Evolutionary conservation across 2,113 vertebrate genomes (phyloP), one percentile per base, ranked within the genome.

Genomic region (Oncorhynchus gorbuscha): DNA sequence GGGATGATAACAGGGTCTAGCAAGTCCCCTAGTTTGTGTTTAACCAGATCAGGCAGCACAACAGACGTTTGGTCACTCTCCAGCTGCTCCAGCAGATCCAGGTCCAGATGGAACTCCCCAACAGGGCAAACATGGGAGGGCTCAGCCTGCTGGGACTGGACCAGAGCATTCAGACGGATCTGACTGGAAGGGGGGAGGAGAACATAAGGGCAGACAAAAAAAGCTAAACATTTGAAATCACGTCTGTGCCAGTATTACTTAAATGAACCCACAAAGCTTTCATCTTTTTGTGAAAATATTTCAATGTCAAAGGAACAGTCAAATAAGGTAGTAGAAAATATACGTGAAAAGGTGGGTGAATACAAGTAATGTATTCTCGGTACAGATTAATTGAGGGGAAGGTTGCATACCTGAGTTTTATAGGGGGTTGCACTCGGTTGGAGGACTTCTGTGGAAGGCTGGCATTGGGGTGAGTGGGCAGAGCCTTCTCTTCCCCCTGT

Each of bases 21-120:
- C 80, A 99, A 96, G 84, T 99, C 97, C 77, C 99, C 98, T 78
- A 99, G 93, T 81, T 99, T 97, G 93, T 98, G 97, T 81, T 99
- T 97, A 66, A 99, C 97, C 18, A 99, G 95, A 76, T 97, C 96
- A 0, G 98, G 97, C 92, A 99, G 94, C 86, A 99, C 97, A 16
- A 88, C 26, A 3, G 5, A 39, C 3, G 94, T 91, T 9, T 93
- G 97, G 90, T 99, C 97, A 79, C 94, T 95, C 14, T n/a, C 30
- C 58, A 20, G 58, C 16, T 9, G 35, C 89, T 99, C 98, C 58
- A 99, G 99, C 90, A 97, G 96, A 87, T 99, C 98, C 78, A 99
- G 92, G 88, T 99, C 98, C 84, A 99, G 89, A 84, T 99, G 97
- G 89, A 99, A 99, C 87, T 98, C 96, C 72, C 16, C 68, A 5